Base-by-base conservation (phyloP, 2,797 vertebrate species). In the Pantherophis alleghaniensis region DNA sequence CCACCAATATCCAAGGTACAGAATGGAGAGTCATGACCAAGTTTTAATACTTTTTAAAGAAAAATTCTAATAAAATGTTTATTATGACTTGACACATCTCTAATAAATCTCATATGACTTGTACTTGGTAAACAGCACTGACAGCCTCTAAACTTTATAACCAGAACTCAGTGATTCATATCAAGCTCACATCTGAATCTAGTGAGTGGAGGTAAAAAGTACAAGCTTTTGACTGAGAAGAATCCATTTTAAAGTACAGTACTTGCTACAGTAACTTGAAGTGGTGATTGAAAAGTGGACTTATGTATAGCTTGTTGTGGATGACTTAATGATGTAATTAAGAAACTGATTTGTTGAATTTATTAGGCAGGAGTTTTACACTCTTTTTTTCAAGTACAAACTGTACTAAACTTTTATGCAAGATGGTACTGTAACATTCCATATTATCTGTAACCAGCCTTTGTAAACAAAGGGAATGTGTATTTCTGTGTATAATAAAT, bases 341-440 rank as follows among this genome's bases (percentile, higher is more conserved):
- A 97, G 96, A 94, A 95, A 97, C 97, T 97, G 97, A 95, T 97
- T 97, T 95, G 97, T 96, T 96, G 96, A 96, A 98, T 98, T 98
- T 98, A 97, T 97, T 97, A 97, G 96, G 97, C 97, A 97, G 98
- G 97, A 97, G 97, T 98, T 98, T 98, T 98, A 98, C 98, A 98
- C 97, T 97, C 97, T 26, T 98, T 98, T 99, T 98, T 98, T 98
- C 97, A 98, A 98, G 98, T 98, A 98, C 98, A 95, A 97, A 96
- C 96, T 97, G 96, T 98, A 98, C 97, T 98, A 97, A 98, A 98
- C 98, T 98, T 99, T 99, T 99, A 99, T 99, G 98, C 98, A 99
- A 98, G 98, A 98, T 98, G 98, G 98, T 98, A 98, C 98, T 99
- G 98, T 99, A 98, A 99, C 99, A 99, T 99, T 99, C 99, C 99